phyloP scores from a whole-genome alignment of 2,113 vertebrate species.

The Mormoops blainvillei region DNA sequence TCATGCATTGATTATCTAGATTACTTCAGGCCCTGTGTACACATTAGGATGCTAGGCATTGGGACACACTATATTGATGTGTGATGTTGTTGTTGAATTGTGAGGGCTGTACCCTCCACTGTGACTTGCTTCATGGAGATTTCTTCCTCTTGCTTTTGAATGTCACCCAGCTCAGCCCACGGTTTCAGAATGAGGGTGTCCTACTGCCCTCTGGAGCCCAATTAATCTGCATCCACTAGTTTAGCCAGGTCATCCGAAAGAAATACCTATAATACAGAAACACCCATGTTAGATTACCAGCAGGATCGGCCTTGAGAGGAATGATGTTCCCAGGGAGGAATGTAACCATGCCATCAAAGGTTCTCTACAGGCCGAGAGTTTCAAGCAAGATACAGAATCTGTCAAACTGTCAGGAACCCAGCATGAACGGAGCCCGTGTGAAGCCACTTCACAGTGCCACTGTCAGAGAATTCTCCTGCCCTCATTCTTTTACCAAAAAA shows the following conservation, averaged over 20 bases:
- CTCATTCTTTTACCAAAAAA: slow-evolving; percentile 19
- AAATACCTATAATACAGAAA: neutral
- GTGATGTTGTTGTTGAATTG: neutral
- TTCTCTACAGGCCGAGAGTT: neutral
- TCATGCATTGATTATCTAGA: neutral
- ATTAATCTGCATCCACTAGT: neutral
- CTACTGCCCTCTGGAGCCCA: neutral
- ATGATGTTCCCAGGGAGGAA: neutral
- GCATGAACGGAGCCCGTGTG: neutral
- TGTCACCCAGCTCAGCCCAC: neutral
- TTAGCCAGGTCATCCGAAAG: neutral
- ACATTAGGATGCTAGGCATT: fast-evolving
- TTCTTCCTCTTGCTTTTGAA: neutral
- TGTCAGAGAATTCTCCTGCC: neutral
- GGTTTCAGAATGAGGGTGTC: neutral
- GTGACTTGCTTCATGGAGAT: neutral
- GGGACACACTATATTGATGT: neutral
- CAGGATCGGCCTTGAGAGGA: neutral
- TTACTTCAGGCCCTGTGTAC: neutral
- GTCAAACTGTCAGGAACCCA: slow-evolving; percentile 40
- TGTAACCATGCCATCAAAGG: neutral
- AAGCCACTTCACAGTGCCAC: neutral
- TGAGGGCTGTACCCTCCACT: neutral
- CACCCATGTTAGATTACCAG: neutral
- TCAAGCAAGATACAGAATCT: slow-evolving; percentile 12